phyloP scores from a whole-genome alignment of 1,140 invertebrate species.

The Megathymus violae region DNA sequence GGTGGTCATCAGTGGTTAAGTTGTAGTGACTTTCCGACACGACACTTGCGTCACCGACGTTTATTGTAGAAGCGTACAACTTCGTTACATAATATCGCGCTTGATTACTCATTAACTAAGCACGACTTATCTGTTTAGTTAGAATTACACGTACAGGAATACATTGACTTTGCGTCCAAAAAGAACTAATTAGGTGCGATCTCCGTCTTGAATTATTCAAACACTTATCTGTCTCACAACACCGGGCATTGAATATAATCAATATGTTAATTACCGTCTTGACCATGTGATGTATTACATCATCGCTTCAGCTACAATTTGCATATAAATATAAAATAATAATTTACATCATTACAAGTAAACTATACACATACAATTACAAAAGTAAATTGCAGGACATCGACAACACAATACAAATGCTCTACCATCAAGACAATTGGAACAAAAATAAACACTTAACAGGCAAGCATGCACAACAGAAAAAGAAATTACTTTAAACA shows the following conservation, averaged over 20 bases:
- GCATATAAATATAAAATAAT: conserved; percentile 21
- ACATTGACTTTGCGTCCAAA: conserved; percentile 52
- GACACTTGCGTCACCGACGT: too few species aligned
- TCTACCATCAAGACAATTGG: conserved; percentile 47
- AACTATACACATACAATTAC: conserved; percentile 21
- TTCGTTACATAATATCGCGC: too few species aligned
- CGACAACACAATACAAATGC: conserved; percentile 38
- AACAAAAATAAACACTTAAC: conserved; percentile 50
- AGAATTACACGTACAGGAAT: too few species aligned
- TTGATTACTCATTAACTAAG: too few species aligned
- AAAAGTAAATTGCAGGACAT: conserved; percentile 36
- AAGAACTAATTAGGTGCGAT: conserved; percentile 50
- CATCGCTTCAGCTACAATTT: conserved; percentile 26
- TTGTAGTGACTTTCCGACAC: too few species aligned
- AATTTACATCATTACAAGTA: conserved; percentile 10
- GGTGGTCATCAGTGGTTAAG: too few species aligned
- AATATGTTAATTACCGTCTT: conserved; percentile 21
- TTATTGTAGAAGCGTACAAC: too few species aligned
- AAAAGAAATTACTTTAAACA: conserved; percentile 31
- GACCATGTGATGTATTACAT: conserved; percentile 17
- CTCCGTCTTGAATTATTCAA: conserved; percentile 46
- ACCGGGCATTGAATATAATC: conserved; percentile 12
- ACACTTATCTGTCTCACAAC: conserved; percentile 15
- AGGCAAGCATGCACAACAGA: conserved; percentile 43
- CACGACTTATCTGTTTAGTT: too few species aligned